phyloP scores from a whole-genome alignment of 2,888 invertebrate genomes.

The Vanessa cardui region DNA sequence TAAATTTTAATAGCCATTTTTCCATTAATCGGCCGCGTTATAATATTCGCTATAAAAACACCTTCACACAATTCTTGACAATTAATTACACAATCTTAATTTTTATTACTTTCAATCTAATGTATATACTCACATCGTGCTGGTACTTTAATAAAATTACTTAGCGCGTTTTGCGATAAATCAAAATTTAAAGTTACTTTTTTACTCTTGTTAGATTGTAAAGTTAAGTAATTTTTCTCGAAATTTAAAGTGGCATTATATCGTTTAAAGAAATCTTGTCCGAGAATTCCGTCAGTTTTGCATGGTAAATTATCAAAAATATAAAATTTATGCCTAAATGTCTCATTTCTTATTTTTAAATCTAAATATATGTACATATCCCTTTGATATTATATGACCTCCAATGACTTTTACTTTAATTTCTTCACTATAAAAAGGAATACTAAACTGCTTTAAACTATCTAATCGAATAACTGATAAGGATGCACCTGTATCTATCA shows the following conservation, averaged over 20 bases:
- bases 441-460: background rate
- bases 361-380: background rate
- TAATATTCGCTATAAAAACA: conserved; percentile 4
- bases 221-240: background rate
- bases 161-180: background rate
- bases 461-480: background rate
- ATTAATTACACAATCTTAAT: conserved; percentile 1
- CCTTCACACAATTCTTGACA: conserved; percentile 12
- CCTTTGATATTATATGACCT: background rate
- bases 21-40: background rate
- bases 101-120: background rate
- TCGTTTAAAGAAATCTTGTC: background rate
- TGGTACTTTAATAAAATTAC: background rate
- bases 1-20: too few species aligned
- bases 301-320: background rate
- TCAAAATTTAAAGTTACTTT: conserved; percentile 7
- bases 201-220: background rate
- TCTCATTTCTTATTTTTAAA: background rate
- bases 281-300: background rate
- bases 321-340: conserved; percentile 1
- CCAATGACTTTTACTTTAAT: background rate
- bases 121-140: conserved; percentile 5
- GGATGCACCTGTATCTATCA: background rate
- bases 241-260: background rate
- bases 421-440: background rate